Evolutionary conservation across 2,888 invertebrate genomes (phyloP), one percentile per base, ranked within the genome.

Genomic region (Euproctis similis): DNA sequence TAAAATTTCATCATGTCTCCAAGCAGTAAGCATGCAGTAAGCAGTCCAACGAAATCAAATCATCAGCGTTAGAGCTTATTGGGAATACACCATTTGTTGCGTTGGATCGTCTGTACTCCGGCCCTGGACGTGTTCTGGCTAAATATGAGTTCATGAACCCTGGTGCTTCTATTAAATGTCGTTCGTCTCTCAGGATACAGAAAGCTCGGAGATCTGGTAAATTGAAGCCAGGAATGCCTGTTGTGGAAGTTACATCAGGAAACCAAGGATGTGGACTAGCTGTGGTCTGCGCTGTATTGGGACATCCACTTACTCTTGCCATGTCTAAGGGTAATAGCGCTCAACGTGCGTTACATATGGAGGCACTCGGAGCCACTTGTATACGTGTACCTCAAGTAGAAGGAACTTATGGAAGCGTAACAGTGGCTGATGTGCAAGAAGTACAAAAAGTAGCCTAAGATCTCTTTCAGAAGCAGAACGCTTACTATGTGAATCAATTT

Each of bases 91-190:
- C 82, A 4, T 56, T 84, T 13, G 68, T 84, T n/a, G 82, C 82
- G 1, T 57, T 84, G 21, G 82, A 84, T 35, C 70, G 82, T 17
- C 31, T 82, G 1, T 59, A 80, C 39, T 38, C 71, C 1, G 82
- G 82, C 1, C 80, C 82, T 1, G 82, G 82, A 4, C 55, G 82
- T 11, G 69, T 84, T 32, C 47, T 84, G 21, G 82, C 67, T 1
- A 84, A 82, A 70, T 84, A 82, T 55, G 82, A 84, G 47, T 82
- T 74, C 35, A 82, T 80, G 80, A 84, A 81, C 30, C 82, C 82
- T 5, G 78, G 82, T 14, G 82, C 70, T 7, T 84, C 82, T 1
- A 67, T 84, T 17, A 84, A 84, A 59, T 72, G 72, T 31, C 70
- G 82, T 8, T 84, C 82, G 1, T 70, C 82, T 0, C 41, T 81